A percentile compares a stretch with the other conserved stretches of the same genome.
Evolutionary conservation across 2,888 invertebrate genomes (phyloP).

Genomic region (Ormyrus thymus): DNA sequence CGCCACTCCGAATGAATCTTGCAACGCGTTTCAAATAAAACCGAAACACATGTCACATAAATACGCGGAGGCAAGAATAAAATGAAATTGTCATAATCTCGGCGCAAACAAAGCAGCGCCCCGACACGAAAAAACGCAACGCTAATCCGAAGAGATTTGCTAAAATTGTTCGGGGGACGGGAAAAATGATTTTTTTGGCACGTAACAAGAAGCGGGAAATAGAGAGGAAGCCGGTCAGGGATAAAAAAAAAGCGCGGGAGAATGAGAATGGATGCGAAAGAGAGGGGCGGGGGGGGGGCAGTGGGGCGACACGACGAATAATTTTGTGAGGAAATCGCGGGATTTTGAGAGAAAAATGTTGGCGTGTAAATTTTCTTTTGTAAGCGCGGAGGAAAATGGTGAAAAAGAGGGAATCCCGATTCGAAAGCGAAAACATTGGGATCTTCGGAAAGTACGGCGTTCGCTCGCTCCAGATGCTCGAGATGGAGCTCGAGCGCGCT

Average conservation of each 20-base stretch:
- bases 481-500: not conserved
- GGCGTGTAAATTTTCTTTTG: slow-evolving; percentile 46
- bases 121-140: no score
- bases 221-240: not conserved
- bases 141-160: no score
- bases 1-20: no score
- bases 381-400: slow-evolving; percentile 7
- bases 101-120: no score
- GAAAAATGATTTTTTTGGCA: slow-evolving; percentile 28
- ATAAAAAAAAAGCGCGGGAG: slow-evolving; percentile 17
- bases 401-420: slow-evolving; percentile 16
- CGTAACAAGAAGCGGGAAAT: slow-evolving; percentile 1
- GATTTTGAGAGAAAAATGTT: slow-evolving; percentile 38
- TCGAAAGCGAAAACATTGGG: slow-evolving; percentile 23
- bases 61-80: no score
- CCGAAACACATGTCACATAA: no score
- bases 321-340: slow-evolving; percentile 35
- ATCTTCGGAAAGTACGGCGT: slow-evolving; percentile 3
- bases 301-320: slow-evolving; percentile 40
- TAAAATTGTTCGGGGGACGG: not conserved
- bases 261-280: slow-evolving; percentile 27
- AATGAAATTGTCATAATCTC: no score
- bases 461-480: not conserved
- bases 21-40: no score
- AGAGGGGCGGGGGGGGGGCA: slow-evolving; percentile 5